Evolutionary conservation across 2,888 invertebrate genomes (phyloP).

Genomic region (Acanthosepion pharaonis): DNA sequence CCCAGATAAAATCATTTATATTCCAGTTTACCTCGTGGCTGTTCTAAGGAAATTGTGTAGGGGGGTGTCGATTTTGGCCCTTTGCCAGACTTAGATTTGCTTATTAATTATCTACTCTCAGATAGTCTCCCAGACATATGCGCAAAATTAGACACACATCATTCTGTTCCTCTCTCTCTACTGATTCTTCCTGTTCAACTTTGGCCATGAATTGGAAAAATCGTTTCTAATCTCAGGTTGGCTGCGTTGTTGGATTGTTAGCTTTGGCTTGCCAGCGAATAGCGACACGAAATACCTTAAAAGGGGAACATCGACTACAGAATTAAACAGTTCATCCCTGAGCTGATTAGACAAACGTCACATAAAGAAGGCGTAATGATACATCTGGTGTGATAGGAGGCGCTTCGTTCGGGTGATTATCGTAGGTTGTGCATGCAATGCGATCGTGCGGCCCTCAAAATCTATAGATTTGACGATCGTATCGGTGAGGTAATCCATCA

Average conservation of each 20-base stretch:
- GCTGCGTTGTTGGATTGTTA: not conserved
- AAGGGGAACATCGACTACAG: not conserved
- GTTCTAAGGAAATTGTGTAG: too few species aligned
- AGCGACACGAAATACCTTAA: constrained; percentile 14
- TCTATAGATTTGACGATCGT: not conserved
- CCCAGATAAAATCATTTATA: too few species aligned
- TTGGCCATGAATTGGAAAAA: not conserved
- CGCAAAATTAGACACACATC: not conserved
- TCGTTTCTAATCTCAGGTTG: not conserved
- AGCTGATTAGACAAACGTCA: constrained; percentile 21
- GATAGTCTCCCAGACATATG: too few species aligned
- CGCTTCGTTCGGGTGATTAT: not conserved
- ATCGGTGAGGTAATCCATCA: constrained; percentile 33
- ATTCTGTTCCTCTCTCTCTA: too few species aligned
- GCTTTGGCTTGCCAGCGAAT: not conserved
- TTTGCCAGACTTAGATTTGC: too few species aligned
- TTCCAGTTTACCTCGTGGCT: too few species aligned
- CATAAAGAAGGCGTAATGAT: constrained; percentile 9
- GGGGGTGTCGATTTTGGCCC: too few species aligned
- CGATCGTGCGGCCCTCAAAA: not conserved
- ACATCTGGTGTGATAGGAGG: constrained; percentile 13
- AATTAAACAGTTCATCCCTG: not conserved
- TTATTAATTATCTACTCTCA: too few species aligned
- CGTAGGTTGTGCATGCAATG: not conserved
- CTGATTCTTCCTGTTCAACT: not conserved